Evolutionary conservation across 2,113 vertebrate genomes (phyloP).

Genomic region (Cyprinodon brontotheroides): DNA sequence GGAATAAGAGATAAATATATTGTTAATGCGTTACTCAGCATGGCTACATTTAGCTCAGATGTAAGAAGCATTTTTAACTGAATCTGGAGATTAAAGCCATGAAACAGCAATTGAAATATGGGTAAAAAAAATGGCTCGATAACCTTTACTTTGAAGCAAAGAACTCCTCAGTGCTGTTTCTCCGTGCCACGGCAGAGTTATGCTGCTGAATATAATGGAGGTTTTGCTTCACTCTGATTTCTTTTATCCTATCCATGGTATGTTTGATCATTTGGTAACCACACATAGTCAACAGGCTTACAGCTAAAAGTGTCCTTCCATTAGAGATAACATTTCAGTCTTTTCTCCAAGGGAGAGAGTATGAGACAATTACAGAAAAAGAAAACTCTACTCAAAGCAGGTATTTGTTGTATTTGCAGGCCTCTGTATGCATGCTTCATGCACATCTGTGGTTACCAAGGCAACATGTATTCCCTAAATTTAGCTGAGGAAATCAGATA

Average conservation of each 20-base stretch:
- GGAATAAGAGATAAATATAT: slow-evolving; percentile 22
- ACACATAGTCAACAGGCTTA: slow-evolving; percentile 25
- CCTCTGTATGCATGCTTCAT: background rate
- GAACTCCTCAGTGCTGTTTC: slow-evolving; percentile 26
- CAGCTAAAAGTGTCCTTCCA: slow-evolving; percentile 13
- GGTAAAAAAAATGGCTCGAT: slow-evolving; percentile 8
- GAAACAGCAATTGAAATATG: slow-evolving; percentile 28
- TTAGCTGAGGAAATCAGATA: slow-evolving; percentile 55
- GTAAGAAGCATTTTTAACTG: slow-evolving; percentile 25
- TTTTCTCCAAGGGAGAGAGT: background rate
- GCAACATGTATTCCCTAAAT: slow-evolving; percentile 43
- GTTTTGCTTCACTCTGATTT: slow-evolving; percentile 33
- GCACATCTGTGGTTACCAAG: slow-evolving; percentile 61
- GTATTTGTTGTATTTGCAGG: slow-evolving; percentile 4
- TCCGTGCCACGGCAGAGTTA: slow-evolving; percentile 33
- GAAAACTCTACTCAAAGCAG: slow-evolving; percentile 10
- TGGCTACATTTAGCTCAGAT: slow-evolving; percentile 28
- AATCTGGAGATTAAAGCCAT: slow-evolving; percentile 39
- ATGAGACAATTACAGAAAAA: slow-evolving; percentile 18
- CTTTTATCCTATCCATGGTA: slow-evolving; percentile 18
- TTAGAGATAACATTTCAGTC: slow-evolving; percentile 30
- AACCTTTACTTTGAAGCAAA: slow-evolving; percentile 46
- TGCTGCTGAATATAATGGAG: slow-evolving; percentile 36
- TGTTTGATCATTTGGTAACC: slow-evolving; percentile 46
- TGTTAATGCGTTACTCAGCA: slow-evolving; percentile 53